phyloP scores from a whole-genome alignment of 2,113 vertebrate genomes.

The Myocastor coypus region DNA sequence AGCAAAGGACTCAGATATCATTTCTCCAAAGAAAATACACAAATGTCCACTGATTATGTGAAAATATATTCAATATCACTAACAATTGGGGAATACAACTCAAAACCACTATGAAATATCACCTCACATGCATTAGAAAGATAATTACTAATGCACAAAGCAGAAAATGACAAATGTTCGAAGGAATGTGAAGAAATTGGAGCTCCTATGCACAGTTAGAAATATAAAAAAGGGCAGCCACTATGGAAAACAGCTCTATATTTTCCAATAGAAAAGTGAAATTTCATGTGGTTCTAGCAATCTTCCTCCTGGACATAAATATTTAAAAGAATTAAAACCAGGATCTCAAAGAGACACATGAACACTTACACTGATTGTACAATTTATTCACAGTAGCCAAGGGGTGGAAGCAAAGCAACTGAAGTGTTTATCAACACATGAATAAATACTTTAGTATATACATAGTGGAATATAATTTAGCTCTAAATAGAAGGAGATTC shows the following conservation, averaged over 20 bases:
- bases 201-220: not conserved
- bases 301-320: not conserved
- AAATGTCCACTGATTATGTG: not conserved
- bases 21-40: not conserved
- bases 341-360: not conserved
- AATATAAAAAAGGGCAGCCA: not conserved
- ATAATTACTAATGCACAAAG: not conserved
- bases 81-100: not conserved
- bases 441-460: not conserved
- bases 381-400: slow-evolving; percentile 27
- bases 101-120: not conserved
- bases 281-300: not conserved
- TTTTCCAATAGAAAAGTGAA: not conserved
- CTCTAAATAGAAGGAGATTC: slow-evolving; percentile 1
- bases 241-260: not conserved
- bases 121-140: not conserved
- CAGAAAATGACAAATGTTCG: not conserved
- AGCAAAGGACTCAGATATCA: not conserved
- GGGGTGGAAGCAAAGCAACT: not conserved
- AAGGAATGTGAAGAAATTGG: not conserved
- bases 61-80: not conserved
- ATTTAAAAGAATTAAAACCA: not conserved
- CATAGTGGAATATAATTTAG: not conserved
- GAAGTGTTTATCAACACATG: not conserved
- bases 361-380: not conserved